These are phyloP conservation scores for Oreocharis arfaki DNA, from an alignment of 2,113 vertebrate genomes.

Conservation along the genomic window DNA sequence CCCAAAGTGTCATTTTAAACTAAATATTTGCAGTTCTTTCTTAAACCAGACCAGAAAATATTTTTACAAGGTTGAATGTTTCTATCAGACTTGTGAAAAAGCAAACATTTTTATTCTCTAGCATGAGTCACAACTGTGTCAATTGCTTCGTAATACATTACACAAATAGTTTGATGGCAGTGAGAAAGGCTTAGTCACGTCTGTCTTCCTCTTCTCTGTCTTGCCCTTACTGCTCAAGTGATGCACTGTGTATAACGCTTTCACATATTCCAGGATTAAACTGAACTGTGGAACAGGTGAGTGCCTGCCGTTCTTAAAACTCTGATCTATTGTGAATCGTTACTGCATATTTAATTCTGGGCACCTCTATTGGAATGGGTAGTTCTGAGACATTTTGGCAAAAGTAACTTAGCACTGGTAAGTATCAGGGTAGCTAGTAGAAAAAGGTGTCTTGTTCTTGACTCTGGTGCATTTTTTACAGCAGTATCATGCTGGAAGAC, in stretches of 20 bases:
- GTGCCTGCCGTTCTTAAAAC: neutral
- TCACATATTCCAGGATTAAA: neutral
- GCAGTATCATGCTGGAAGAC: neutral
- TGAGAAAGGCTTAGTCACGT: neutral
- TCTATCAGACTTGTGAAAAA: neutral
- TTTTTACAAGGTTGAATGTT: neutral
- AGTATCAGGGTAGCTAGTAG: too few relatives aligned
- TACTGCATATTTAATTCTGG: neutral
- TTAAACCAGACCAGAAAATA: neutral
- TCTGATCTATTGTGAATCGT: neutral
- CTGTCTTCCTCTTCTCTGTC: neutral
- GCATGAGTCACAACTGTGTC: neutral
- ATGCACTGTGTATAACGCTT: neutral
- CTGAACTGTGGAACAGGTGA: neutral
- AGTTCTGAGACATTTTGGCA: neutral
- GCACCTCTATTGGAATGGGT: neutral
- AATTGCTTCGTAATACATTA: neutral
- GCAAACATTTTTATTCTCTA: neutral
- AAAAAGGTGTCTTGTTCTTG: neutral
- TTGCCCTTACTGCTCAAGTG: neutral
- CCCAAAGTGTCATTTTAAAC: neutral
- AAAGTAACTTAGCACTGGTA: neutral
- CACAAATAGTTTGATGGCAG: neutral
- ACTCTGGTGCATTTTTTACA: neutral
- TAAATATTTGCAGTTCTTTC: neutral